phyloP scores from a whole-genome alignment of 2,113 vertebrate genomes.

The Oncorhynchus nerka region DNA sequence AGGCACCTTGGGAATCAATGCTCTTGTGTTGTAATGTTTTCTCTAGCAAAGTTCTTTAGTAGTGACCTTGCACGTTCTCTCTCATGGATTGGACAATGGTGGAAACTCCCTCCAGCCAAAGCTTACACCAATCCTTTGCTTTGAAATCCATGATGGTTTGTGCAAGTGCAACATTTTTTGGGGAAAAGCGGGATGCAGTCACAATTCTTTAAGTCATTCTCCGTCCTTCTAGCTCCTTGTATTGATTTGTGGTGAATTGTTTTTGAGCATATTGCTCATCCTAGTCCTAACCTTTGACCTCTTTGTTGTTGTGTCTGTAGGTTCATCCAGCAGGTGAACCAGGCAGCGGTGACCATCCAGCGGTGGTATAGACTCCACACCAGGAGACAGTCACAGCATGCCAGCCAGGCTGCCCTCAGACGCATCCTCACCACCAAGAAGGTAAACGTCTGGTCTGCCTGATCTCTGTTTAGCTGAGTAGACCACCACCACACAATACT shows the following conservation, averaged over 20 bases:
- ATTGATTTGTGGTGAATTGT: no score
- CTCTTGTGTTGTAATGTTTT: not conserved
- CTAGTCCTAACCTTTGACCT: not conserved
- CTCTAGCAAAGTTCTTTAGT: not conserved
- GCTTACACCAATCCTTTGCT: no score
- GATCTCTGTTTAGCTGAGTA: not conserved
- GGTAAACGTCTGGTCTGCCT: slow-evolving; percentile 58
- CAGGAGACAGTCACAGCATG: slow-evolving; percentile 43
- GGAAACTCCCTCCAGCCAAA: no score
- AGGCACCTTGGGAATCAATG: not conserved
- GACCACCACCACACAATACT: no score
- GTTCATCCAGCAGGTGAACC: slow-evolving; percentile 90
- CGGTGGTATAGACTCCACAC: slow-evolving; percentile 86
- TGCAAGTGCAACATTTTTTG: no score
- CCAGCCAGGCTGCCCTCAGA: slow-evolving; percentile 59
- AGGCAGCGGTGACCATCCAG: slow-evolving; percentile 87
- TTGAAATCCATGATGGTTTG: no score
- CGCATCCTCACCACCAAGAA: slow-evolving; percentile 75
- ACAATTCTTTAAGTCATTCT: no score
- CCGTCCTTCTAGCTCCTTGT: no score
- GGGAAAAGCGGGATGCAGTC: no score
- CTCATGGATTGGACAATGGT: no score
- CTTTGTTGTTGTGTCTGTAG: slow-evolving; percentile 55
- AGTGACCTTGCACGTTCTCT: not conserved
- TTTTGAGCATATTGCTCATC: not conserved